Evolutionary conservation across 2,797 vertebrate species (phyloP).

Genomic region (Podarcis lilfordi): DNA sequence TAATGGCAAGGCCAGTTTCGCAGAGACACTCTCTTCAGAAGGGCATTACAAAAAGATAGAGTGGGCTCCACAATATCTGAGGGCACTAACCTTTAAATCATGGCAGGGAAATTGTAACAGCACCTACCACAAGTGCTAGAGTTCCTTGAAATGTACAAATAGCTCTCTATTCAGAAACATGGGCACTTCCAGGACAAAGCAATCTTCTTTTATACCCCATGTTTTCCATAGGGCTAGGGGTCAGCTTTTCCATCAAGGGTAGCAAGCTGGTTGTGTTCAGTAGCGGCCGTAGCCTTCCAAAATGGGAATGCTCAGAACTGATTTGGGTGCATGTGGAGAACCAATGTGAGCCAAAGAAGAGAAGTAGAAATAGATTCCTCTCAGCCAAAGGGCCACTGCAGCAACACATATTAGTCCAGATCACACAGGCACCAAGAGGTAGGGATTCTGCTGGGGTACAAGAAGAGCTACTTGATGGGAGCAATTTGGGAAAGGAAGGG

Average conservation of each 20-base stretch:
- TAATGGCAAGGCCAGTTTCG: neutral
- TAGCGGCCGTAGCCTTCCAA: conserved; percentile 1
- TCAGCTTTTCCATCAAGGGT: neutral
- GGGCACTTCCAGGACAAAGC: neutral
- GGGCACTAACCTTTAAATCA: neutral
- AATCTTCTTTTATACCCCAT: neutral
- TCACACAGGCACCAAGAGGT: conserved; percentile 15
- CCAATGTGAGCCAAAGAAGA: neutral
- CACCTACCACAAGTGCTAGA: neutral
- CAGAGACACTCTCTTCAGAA: conserved; percentile 25
- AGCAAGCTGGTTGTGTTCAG: conserved; percentile 5
- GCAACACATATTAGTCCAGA: conserved; percentile 22
- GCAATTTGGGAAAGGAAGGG: conserved; percentile 30
- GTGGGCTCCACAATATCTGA: neutral
- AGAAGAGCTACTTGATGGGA: neutral
- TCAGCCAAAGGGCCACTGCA: neutral
- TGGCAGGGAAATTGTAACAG: conserved; percentile 3
- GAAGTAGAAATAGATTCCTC: neutral
- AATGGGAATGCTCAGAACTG: conserved; percentile 19
- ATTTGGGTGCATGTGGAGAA: conserved; percentile 15
- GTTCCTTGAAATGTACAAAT: conserved; percentile 1
- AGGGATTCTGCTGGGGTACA: conserved; percentile 19
- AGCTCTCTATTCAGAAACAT: neutral
- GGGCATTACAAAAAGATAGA: neutral
- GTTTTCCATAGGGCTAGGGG: neutral